Evolutionary conservation across 2,888 invertebrate species (phyloP), one percentile per base, ranked within the genome.

Genomic region (Eueremaeus valkanovi): DNA sequence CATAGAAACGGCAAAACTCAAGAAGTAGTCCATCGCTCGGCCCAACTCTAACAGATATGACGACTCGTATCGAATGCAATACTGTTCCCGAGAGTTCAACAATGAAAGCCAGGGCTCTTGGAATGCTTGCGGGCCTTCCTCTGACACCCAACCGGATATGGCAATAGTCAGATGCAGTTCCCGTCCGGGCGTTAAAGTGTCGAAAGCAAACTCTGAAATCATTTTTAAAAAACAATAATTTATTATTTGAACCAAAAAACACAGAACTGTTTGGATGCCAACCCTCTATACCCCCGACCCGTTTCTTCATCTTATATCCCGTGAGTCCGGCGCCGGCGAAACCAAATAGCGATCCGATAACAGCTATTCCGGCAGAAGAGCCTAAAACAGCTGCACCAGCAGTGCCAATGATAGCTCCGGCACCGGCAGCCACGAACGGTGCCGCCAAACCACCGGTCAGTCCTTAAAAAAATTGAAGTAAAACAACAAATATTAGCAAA

Each of bases 381-480:
- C 85, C 83, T 42, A 87, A 81, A 18, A 86, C 85, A n/a, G 86
- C 85, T 16, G 85, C 85, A 1, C 82, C 82, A 11, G 81, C 80
- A 36, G 81, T 79, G 68, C 79, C 79, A 70, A 86, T 80, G 49
- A 86, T 81, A 75, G 84, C 86, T 31, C 86, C 86, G 18, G 87
- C 84, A 3, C 87, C 87, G 42, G 85, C 83, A n/a, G 86, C 86
- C 77, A 87, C 85, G 13, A 89, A 82, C 16, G 89, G 89, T 16
- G 89, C 89, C 6, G 89, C 89, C 66, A 89, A 83, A 40, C 89
- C 89, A 55, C 89, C 89, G 0, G 89, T 89, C 74, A 89, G 82
- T 61, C 89, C 74, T 73, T n/a, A n/a, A n/a, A n/a, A 88, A 84
- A 76, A 1, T 73, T 77, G 72, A 24, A 76, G 18, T 40, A 3